Percentiles rank a stretch among this genome's conserved stretches.
Evolutionary conservation across 2,797 vertebrate genomes (phyloP).

Genomic region (Cottoperca gobio): DNA sequence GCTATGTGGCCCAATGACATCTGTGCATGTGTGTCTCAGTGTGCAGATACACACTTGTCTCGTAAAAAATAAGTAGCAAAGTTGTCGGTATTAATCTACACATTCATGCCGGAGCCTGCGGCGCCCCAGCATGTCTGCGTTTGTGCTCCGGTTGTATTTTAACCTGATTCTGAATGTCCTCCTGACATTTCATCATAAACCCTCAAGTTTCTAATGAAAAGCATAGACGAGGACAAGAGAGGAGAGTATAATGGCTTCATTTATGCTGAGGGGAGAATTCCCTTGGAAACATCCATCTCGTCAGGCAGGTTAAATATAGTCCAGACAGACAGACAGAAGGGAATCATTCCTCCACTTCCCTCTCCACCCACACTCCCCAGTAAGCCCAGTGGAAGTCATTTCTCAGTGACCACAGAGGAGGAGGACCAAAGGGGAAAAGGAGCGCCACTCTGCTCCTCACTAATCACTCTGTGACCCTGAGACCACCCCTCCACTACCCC

Average conservation of each 20-base stretch:
- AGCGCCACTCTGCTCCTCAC: slow-evolving; percentile 67
- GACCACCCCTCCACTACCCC: slow-evolving; percentile 72
- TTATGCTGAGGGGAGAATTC: slow-evolving; percentile 68
- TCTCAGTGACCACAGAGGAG: slow-evolving; percentile 76
- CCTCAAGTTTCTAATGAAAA: slow-evolving; percentile 44
- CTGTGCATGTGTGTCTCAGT: background rate
- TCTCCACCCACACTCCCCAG: slow-evolving; percentile 74
- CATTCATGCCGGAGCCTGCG: slow-evolving; percentile 20
- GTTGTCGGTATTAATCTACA: slow-evolving; percentile 16
- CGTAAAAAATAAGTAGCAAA: slow-evolving; percentile 25
- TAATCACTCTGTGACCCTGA: slow-evolving; percentile 80
- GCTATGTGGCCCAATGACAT: slow-evolving; percentile 2
- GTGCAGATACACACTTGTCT: slow-evolving; percentile 16
- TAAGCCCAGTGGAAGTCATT: slow-evolving; percentile 79
- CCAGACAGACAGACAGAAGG: slow-evolving; percentile 75
- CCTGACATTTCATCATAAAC: slow-evolving; percentile 52
- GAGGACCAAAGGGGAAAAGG: slow-evolving; percentile 67
- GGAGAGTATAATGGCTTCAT: slow-evolving; percentile 74
- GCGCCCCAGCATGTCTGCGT: slow-evolving; percentile 43
- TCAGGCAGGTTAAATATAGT: slow-evolving; percentile 80
- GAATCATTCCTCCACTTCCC: slow-evolving; percentile 76
- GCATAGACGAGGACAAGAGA: slow-evolving; percentile 44
- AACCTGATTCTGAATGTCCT: slow-evolving; percentile 45
- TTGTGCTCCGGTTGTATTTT: slow-evolving; percentile 57
- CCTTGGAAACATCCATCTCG: slow-evolving; percentile 74